phyloP scores from a whole-genome alignment of 2,888 invertebrate genomes.

The Liopterus haemorrhoidalis region DNA sequence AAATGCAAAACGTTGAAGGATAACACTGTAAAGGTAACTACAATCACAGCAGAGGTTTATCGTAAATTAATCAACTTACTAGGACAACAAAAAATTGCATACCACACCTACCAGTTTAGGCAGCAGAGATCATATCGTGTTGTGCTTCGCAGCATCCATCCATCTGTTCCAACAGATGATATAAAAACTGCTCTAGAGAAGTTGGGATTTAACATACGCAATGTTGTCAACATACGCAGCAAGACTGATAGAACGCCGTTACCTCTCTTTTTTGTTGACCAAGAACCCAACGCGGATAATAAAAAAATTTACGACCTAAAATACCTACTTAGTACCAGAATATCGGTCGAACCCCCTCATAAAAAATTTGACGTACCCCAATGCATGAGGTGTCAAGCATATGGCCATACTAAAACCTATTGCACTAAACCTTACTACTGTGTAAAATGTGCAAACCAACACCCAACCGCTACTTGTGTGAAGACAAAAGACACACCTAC shows the following conservation, averaged over 20 bases:
- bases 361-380: slow-evolving; percentile 19
- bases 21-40: slow-evolving; percentile 5
- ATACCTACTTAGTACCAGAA: slow-evolving; percentile 15
- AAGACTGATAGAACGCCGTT: slow-evolving; percentile 16
- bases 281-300: slow-evolving; percentile 10
- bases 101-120: slow-evolving; percentile 19
- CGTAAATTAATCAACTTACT: slow-evolving; percentile 16
- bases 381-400: slow-evolving; percentile 26
- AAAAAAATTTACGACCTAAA: slow-evolving; percentile 23
- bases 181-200: slow-evolving; percentile 15
- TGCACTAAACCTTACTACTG: slow-evolving; percentile 19
- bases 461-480: too few relatives aligned
- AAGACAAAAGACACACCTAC: too few relatives aligned
- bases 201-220: slow-evolving; percentile 15
- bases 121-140: slow-evolving; percentile 17
- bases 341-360: slow-evolving; percentile 22
- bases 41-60: slow-evolving; percentile 12
- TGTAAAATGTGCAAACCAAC: slow-evolving; percentile 27
- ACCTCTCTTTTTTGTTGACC: slow-evolving; percentile 22
- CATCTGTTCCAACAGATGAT: slow-evolving; percentile 4
- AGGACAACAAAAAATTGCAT: slow-evolving; percentile 12
- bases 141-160: slow-evolving; percentile 13
- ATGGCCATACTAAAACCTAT: slow-evolving; percentile 26
- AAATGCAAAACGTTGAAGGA: slow-evolving; percentile 6
- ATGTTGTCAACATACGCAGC: slow-evolving; percentile 20